phyloP scores from a whole-genome alignment of 2,113 vertebrate genomes.

The Pollimyrus isidori region DNA sequence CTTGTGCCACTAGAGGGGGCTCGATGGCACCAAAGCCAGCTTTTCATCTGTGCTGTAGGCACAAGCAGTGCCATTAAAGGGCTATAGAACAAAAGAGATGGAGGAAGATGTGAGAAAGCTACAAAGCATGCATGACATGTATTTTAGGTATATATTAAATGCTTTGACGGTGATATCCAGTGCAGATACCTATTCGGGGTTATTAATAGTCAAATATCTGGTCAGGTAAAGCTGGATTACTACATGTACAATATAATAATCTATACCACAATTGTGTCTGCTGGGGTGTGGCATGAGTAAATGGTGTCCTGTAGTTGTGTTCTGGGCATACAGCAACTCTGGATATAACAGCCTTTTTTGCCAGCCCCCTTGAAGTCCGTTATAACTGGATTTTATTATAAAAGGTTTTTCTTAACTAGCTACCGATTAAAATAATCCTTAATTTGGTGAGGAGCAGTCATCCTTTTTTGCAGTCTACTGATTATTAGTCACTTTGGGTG shows the following conservation, averaged over 20 bases:
- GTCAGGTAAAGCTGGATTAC: too few species aligned
- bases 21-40: constrained; percentile 27
- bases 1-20: constrained; percentile 53
- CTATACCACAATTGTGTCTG: too few species aligned
- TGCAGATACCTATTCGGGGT: too few species aligned
- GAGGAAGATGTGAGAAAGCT: constrained; percentile 1
- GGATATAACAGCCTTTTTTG: too few species aligned
- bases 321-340: too few species aligned
- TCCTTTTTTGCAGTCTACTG: neutral
- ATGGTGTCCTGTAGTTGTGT: too few species aligned
- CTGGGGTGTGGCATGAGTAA: too few species aligned
- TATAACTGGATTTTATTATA: too few species aligned
- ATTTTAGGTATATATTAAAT: neutral
- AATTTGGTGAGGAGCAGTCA: neutral
- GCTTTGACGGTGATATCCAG: neutral
- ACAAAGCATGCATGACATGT: neutral
- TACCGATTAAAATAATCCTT: neutral
- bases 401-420: neutral
- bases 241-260: too few species aligned
- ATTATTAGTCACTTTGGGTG: neutral
- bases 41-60: neutral
- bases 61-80: neutral
- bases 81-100: neutral
- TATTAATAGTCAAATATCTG: too few species aligned
- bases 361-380: too few species aligned